These are phyloP conservation scores for Epizoanthus rinbou DNA, from an alignment of 92 coral and sea anemone genomes.

Conservation along the genomic window DNA sequence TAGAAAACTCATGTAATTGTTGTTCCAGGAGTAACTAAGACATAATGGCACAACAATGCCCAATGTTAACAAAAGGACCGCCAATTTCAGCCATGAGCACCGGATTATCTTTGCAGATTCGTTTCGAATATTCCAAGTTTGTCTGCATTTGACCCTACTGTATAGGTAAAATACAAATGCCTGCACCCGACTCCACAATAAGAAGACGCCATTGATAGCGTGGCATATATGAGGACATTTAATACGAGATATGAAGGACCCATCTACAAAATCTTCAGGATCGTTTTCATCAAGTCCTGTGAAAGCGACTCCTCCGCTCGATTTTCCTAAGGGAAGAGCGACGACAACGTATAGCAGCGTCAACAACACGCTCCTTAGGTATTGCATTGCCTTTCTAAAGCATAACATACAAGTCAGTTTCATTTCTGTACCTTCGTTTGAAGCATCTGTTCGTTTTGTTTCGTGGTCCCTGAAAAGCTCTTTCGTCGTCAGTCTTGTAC, in stretches of 20 bases:
- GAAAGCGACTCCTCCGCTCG: conserved; percentile 48
- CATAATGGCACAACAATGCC: neutral
- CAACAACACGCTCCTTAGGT: neutral
- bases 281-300: conserved; percentile 43
- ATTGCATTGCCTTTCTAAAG: neutral
- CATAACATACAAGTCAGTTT: neutral
- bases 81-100: conserved; percentile 47
- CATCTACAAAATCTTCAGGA: neutral
- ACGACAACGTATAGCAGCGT: neutral
- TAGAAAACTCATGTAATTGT: neutral
- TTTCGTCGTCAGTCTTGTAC: too few species aligned
- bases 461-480: too few species aligned
- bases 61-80: conserved; percentile 15
- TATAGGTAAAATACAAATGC: conserved; percentile 25
- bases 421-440: neutral
- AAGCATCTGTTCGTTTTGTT: neutral
- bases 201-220: neutral
- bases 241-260: neutral
- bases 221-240: too few species aligned
- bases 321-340: conserved; percentile 40
- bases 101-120: conserved; percentile 45
- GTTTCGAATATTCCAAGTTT: conserved; percentile 32
- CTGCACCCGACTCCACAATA: conserved; percentile 25
- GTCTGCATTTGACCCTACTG: conserved; percentile 18
- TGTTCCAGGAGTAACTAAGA: neutral